Evolutionary conservation across 2,888 invertebrate species (phyloP), one percentile per base, ranked within the genome.

Genomic region (Danaus chrysippus): DNA sequence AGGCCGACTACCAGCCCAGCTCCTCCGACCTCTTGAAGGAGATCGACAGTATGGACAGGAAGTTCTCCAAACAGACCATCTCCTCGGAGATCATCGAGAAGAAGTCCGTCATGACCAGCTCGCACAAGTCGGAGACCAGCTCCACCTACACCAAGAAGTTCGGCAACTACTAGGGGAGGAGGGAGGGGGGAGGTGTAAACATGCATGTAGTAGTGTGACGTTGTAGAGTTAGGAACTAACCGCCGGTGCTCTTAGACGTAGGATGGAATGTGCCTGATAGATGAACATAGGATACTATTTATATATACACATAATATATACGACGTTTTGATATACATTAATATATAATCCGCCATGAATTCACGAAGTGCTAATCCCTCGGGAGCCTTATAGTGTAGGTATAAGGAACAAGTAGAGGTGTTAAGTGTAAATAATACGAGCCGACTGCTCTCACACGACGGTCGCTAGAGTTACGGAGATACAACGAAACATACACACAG

Each of bases 81-180:
- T 93, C 92, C 0, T 94, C 94, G 55, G 94, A 94, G 68, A 93
- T 93, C 0, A 92, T 94, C 15, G 94, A 94, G 69, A 92, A 93
- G 76, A 93, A 94, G 73, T 94, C 94, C 0, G 92, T 94, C 0
- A 94, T 93, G 75, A 94, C 92, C 66, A 93, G 93, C 56, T 92
- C 92, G 1, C 92, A 92, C 62, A 93, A 92, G 65, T 92, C 92
- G 0, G 92, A 93, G 66, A 86, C 88, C 12, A 92, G 92, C 55
- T 92, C 92, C 0, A 92, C 92, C 0, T 90, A 92, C 54, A 92
- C 92, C n/a, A 91, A 91, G 81, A 91, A 91, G 66, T 91, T 91
- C 59, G 91, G 91, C 65, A 91, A 91, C 69, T 87, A 86, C 65
- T 90, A 76, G 83, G 83, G 6, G 23, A 6, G 23, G 23, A 6